phyloP scores from a whole-genome alignment of 2,888 invertebrate genomes.

The Trypoxylon attenuatum region DNA sequence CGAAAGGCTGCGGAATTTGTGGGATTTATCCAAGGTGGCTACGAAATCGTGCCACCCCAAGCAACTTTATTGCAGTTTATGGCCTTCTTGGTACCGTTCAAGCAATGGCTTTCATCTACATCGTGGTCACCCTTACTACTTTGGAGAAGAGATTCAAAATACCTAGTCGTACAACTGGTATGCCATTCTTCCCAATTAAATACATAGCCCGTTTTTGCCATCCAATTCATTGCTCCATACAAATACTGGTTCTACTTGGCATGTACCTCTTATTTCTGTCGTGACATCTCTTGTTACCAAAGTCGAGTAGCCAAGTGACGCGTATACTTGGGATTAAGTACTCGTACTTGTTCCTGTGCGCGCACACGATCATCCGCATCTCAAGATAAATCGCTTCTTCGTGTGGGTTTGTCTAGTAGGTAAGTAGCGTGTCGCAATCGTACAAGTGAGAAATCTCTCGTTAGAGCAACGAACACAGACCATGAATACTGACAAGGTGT shows the following conservation, averaged over 20 bases:
- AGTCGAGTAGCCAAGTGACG: constrained; percentile 6
- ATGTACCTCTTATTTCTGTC: constrained; percentile 8
- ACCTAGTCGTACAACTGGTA: constrained; percentile 81
- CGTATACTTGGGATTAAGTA: constrained; percentile 31
- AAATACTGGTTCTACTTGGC: too few relatives aligned
- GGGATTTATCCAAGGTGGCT: constrained; percentile 79
- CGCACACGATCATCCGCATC: constrained; percentile 15
- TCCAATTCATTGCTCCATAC: too few relatives aligned
- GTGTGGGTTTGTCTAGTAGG: constrained; percentile 49
- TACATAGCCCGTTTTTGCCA: too few relatives aligned
- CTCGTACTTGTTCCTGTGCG: constrained; percentile 28
- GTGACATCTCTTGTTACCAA: constrained; percentile 26
- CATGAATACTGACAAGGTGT: too few relatives aligned
- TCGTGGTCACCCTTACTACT: constrained; percentile 80
- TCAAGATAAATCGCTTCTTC: constrained; percentile 25
- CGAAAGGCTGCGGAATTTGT: constrained; percentile 76
- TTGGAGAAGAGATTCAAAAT: constrained; percentile 82
- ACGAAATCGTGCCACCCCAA: constrained; percentile 78
- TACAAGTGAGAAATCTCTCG: constrained; percentile 58
- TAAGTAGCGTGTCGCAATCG: constrained; percentile 58
- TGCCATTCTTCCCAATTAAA: constrained; percentile 36
- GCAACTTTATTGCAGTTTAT: constrained; percentile 79
- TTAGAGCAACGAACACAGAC: constrained; percentile 39
- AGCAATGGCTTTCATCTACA: constrained; percentile 81
- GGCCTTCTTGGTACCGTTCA: constrained; percentile 81